These are phyloP conservation scores for Pempheris klunzingeri DNA, from an alignment of 2,797 vertebrate genomes.

Conservation along the genomic window DNA sequence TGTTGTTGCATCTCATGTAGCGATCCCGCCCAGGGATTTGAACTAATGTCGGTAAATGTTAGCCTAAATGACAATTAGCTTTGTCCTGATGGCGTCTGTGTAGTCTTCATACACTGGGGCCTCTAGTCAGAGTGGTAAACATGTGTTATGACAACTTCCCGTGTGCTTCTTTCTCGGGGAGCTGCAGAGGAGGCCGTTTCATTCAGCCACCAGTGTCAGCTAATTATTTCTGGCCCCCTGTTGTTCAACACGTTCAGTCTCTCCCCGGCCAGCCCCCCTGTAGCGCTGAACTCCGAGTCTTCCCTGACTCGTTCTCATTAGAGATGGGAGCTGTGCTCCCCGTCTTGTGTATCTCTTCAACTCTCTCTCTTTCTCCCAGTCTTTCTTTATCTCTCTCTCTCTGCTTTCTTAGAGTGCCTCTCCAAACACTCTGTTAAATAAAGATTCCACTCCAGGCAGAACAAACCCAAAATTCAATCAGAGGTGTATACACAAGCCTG, in stretches of 20 bases:
- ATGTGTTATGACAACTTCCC: conserved; percentile 73
- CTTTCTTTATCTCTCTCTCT: conserved; percentile 41
- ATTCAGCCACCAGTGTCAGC: conserved; percentile 69
- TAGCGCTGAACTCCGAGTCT: conserved; percentile 50
- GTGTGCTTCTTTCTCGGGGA: conserved; percentile 56
- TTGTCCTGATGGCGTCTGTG: conserved; percentile 41
- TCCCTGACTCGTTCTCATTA: conserved; percentile 67
- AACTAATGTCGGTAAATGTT: conserved; percentile 52
- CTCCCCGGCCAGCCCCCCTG: conserved; percentile 45
- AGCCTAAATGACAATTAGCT: conserved; percentile 70
- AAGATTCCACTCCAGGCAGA: conserved; percentile 64
- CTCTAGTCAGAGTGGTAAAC: conserved; percentile 66
- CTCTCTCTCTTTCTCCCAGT: conserved; percentile 7
- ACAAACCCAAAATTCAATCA: conserved; percentile 65
- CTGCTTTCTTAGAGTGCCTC: conserved; percentile 53
- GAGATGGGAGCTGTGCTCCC: conserved; percentile 28
- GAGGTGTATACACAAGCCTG: conserved; percentile 46
- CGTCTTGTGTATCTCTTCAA: conserved; percentile 30
- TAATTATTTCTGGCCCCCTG: conserved; percentile 79
- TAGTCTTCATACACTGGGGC: conserved; percentile 20
- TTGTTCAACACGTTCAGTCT: conserved; percentile 61
- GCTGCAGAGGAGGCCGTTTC: conserved; percentile 48
- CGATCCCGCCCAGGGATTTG: conserved; percentile 39
- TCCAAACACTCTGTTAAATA: conserved; percentile 62
- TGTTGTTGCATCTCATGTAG: conserved; percentile 20